phyloP scores from a whole-genome alignment of 64 coral and sea anemone species.

The Actinia tenebrosa region DNA sequence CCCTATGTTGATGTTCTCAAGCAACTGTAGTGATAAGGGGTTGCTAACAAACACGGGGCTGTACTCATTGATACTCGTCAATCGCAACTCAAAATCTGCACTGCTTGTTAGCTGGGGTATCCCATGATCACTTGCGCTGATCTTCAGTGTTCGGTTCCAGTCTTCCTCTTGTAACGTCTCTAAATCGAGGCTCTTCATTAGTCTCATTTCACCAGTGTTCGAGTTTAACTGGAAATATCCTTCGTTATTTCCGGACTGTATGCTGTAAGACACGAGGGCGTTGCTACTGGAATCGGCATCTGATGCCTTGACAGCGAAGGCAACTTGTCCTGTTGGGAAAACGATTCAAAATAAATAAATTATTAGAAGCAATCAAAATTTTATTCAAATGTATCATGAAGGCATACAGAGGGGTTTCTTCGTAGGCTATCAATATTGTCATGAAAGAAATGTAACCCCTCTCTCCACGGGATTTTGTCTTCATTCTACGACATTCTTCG shows the following conservation, averaged over 20 bases:
- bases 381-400: too few species aligned
- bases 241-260: slow-evolving; percentile 33
- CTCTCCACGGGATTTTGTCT: too few species aligned
- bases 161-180: slow-evolving; percentile 21
- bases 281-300: slow-evolving; percentile 55
- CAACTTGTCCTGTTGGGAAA: slow-evolving; percentile 28
- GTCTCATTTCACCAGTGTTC: slow-evolving; percentile 29
- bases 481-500: too few species aligned
- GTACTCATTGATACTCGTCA: slow-evolving; percentile 53
- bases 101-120: slow-evolving; percentile 39
- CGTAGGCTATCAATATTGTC: too few species aligned
- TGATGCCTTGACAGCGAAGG: slow-evolving; percentile 33
- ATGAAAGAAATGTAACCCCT: too few species aligned
- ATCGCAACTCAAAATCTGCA: slow-evolving; percentile 27
- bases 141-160: slow-evolving; percentile 43
- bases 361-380: too few species aligned
- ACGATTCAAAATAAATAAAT: background rate
- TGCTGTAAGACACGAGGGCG: slow-evolving; percentile 43
- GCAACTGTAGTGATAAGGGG: background rate
- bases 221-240: slow-evolving; percentile 39
- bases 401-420: too few species aligned
- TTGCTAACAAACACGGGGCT: slow-evolving; percentile 24
- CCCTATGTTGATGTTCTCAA: slow-evolving; percentile 33
- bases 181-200: slow-evolving; percentile 54
- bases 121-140: slow-evolving; percentile 48